Evolutionary conservation across 2,888 invertebrate species (phyloP).

Genomic region (Melanostoma mellinum): DNA sequence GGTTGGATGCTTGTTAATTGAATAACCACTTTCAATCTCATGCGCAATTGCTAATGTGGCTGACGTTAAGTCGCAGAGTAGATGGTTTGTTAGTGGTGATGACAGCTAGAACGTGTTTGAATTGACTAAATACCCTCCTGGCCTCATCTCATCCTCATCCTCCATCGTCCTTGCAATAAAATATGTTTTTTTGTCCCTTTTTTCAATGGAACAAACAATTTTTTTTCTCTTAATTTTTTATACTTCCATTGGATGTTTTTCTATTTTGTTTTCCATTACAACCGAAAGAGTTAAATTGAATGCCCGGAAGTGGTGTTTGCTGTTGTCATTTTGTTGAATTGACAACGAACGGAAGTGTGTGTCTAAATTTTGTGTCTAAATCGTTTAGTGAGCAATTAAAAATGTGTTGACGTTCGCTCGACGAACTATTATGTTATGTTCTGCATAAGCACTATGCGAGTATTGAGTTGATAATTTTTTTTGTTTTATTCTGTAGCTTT

Average conservation of each 20-base stretch:
- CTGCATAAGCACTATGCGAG: no score
- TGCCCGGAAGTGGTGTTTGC: slow-evolving; percentile 49
- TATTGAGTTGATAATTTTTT: background rate
- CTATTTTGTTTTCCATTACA: slow-evolving; percentile 33
- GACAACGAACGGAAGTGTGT: slow-evolving; percentile 57
- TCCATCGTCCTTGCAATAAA: slow-evolving; percentile 1
- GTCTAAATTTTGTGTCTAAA: slow-evolving; percentile 20
- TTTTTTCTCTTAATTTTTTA: slow-evolving; percentile 9
- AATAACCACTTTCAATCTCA: slow-evolving; percentile 58
- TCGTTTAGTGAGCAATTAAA: slow-evolving; percentile 65
- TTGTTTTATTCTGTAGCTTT: background rate
- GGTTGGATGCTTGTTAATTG: slow-evolving; percentile 38
- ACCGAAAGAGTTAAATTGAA: slow-evolving; percentile 10
- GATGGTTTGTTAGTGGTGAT: slow-evolving; percentile 31
- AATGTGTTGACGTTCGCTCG: slow-evolving; percentile 38
- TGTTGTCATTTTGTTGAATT: slow-evolving; percentile 50
- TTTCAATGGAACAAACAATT: background rate
- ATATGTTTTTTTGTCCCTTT: background rate
- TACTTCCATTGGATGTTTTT: background rate
- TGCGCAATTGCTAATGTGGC: slow-evolving; percentile 34
- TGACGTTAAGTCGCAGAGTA: background rate
- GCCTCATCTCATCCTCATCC: background rate
- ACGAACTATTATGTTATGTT: background rate
- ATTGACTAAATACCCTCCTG: slow-evolving; percentile 6
- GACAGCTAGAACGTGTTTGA: slow-evolving; percentile 40